Evolutionary conservation across 1,140 invertebrate species (phyloP).

Genomic region (Cherax quadricarinatus): DNA sequence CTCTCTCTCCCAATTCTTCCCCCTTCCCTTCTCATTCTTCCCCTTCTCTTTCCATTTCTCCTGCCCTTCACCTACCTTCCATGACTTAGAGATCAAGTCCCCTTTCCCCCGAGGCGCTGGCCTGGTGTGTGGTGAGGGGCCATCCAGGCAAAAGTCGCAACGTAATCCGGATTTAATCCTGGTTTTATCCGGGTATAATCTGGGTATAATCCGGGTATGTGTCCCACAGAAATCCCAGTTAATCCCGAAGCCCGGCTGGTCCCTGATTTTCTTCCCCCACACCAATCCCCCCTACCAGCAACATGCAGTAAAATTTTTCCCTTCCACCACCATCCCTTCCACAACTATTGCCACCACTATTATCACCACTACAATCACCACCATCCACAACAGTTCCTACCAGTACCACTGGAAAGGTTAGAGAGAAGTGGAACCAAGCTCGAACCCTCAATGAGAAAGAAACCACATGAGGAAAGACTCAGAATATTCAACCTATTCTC

Average conservation of each 20-base stretch:
- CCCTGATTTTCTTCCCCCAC: background rate
- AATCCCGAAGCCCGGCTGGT: slow-evolving; percentile 22
- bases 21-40: background rate
- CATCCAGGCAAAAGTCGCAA: slow-evolving; percentile 44
- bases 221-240: slow-evolving; percentile 56
- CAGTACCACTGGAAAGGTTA: background rate
- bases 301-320: background rate
- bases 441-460: too few species aligned
- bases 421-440: too few species aligned
- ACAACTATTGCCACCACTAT: background rate
- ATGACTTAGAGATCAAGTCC: background rate
- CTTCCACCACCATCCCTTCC: background rate
- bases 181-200: slow-evolving; percentile 45
- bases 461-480: too few species aligned
- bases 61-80: background rate
- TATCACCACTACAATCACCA: background rate
- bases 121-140: slow-evolving; percentile 40
- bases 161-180: slow-evolving; percentile 46
- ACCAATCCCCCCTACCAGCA: background rate
- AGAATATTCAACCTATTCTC: too few species aligned
- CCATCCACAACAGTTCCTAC: background rate
- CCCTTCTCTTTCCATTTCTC: background rate
- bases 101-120: background rate
- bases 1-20: background rate
- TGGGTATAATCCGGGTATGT: slow-evolving; percentile 44